Percentiles rank a stretch among this genome's conserved stretches.
Evolutionary conservation across 2,797 vertebrate genomes (phyloP).

Genomic region (Onychomys leucogaster): DNA sequence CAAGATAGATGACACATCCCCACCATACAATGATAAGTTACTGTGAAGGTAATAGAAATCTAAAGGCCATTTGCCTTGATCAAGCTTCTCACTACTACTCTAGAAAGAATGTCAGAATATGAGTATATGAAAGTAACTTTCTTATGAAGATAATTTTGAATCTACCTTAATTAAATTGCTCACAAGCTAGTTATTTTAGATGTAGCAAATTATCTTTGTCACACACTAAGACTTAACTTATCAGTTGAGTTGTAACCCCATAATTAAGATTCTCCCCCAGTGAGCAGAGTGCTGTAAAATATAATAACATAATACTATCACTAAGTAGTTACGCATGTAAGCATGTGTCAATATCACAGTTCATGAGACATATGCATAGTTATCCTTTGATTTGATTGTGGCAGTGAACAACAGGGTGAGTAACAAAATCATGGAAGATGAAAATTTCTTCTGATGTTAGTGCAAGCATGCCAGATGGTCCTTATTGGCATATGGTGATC

Average conservation of each 20-base stretch:
- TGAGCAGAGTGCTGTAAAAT: background rate
- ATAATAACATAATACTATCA: background rate
- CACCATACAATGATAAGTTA: background rate
- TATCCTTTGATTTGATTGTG: background rate
- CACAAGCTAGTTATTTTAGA: conserved; percentile 29
- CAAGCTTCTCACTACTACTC: background rate
- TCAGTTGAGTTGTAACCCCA: background rate
- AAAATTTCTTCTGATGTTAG: background rate
- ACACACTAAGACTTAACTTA: background rate
- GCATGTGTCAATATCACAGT: background rate
- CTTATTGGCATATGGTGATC: background rate
- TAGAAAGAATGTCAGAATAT: background rate
- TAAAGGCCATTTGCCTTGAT: background rate
- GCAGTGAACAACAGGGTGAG: background rate
- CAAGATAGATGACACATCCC: background rate
- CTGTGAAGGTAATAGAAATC: background rate
- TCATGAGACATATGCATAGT: background rate
- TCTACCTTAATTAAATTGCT: conserved; percentile 20
- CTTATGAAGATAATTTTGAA: conserved; percentile 42
- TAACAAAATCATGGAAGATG: background rate
- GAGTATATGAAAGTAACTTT: conserved; percentile 16
- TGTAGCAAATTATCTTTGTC: conserved; percentile 2
- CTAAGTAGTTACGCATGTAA: background rate
- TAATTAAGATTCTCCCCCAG: background rate
- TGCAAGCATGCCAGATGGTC: background rate